Percentiles rank a stretch among this genome's conserved stretches.
Evolutionary conservation across 2,888 invertebrate species (phyloP).

Genomic region (Choristoneura rosaceana): DNA sequence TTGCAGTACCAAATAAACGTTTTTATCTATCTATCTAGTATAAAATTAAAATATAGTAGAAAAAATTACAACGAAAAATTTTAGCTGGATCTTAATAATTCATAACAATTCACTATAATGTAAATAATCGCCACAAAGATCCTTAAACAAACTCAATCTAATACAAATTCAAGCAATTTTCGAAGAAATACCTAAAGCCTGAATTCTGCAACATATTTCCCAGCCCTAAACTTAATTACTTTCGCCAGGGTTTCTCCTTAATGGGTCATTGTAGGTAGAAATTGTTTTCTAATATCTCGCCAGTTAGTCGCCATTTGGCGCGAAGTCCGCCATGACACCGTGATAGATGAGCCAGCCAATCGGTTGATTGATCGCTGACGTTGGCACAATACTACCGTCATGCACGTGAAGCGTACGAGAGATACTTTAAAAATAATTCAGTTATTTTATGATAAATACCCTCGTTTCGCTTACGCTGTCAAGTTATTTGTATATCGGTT

Average conservation of each 20-base stretch:
- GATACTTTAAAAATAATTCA: constrained; percentile 21
- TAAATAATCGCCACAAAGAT: no score
- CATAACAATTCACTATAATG: no score
- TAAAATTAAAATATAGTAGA: no score
- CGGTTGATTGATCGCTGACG: constrained; percentile 80
- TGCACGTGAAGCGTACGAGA: constrained; percentile 24
- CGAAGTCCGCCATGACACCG: constrained; percentile 69
- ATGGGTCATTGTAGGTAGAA: constrained; percentile 59
- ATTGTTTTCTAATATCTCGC: constrained; percentile 79
- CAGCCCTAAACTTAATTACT: neutral
- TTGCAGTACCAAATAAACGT: no score
- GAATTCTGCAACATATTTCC: neutral
- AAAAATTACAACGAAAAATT: no score
- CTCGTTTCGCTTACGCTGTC: neutral
- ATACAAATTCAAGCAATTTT: neutral
- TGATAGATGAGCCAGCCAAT: constrained; percentile 81
- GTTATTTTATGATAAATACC: neutral
- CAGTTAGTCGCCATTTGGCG: constrained; percentile 77
- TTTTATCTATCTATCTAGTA: no score
- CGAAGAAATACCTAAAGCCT: neutral
- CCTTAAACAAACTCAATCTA: no score
- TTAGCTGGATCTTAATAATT: no score
- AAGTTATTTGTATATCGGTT: neutral
- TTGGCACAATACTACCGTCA: constrained; percentile 51
- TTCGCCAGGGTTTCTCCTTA: constrained; percentile 1